Evolutionary conservation across 2,113 vertebrate species (phyloP), one percentile per base, ranked within the genome.

Genomic region (Panthera leo): DNA sequence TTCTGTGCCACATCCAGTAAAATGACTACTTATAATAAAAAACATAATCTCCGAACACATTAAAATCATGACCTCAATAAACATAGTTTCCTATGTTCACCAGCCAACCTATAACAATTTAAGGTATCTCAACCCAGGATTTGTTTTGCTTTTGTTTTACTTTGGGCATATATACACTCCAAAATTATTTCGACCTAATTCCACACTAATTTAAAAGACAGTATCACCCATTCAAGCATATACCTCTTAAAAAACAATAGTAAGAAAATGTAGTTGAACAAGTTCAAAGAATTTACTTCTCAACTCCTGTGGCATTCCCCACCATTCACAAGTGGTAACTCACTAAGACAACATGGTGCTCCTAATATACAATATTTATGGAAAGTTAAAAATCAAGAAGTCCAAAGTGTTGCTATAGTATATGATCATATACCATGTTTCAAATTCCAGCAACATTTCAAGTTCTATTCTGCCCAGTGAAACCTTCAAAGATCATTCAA

Each of bases 401-500:
- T 89, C 67, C 70, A 97, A 95, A 97, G 85, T 94, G 86, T 42
- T 82, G 55, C 42, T 95, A 93, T 68, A 96, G 80, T 63, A 96
- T 91, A 96, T 39, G 65, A 51, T 80, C 16, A 96, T 84, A 82
- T 36, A 53, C 63, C 27, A 61, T 73, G 95, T 96, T 97, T 97
- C 83, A 91, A 95, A 96, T 95, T 55, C 31, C 87, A 86, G 58
- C 58, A 85, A 88, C 58, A 75, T 79, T 98, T 98, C 86, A 98
- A 94, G 78, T 55, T 85, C 73, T 85, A 42, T 71, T 96, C 94
- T 94, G 34, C 63, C 97, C 92, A 97, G 10, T 45, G 10, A 70
- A 84, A 97, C 48, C 85, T 95, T 97, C 48, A 1, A 67, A 94
- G 68, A 48, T 95, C 88, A 86, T 42, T 85, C 79, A 97, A 86